Percentiles rank a stretch among this genome's conserved stretches.
These are phyloP conservation scores for Podiceps cristatus DNA, from an alignment of 2,113 vertebrate genomes.

Conservation along the genomic window DNA sequence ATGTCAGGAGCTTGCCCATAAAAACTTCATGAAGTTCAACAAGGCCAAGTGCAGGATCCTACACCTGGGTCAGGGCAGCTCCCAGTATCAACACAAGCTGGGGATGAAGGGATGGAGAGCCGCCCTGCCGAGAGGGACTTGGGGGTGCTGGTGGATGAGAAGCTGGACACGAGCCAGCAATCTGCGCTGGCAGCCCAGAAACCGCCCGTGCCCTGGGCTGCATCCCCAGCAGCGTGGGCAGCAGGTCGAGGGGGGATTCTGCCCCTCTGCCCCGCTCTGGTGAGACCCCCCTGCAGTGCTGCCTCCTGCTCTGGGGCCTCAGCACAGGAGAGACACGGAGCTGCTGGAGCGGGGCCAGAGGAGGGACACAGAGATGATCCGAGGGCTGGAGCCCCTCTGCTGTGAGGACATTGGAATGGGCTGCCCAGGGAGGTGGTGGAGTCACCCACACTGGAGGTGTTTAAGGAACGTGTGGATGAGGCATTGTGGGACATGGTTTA, in stretches of 20 bases:
- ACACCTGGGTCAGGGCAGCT: fast-evolving
- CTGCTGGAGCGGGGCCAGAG: neutral
- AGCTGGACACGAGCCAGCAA: fast-evolving
- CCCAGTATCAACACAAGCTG: neutral
- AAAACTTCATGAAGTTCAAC: neutral
- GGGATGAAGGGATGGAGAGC: neutral
- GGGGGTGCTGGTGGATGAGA: neutral
- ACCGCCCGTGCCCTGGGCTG: fast-evolving
- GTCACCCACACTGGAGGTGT: too few relatives aligned
- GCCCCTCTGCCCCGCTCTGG: fast-evolving
- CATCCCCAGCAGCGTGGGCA: neutral
- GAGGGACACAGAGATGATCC: neutral
- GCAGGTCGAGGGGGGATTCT: fast-evolving
- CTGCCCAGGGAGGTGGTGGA: too few relatives aligned
- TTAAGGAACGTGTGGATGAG: too few relatives aligned
- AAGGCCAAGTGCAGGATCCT: neutral
- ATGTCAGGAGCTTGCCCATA: neutral
- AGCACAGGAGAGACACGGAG: fast-evolving
- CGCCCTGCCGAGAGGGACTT: neutral
- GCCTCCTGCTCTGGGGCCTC: fast-evolving
- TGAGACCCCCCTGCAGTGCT: neutral
- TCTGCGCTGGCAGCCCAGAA: neutral
- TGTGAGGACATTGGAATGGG: too few relatives aligned
- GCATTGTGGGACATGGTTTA: too few relatives aligned
- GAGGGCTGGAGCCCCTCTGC: neutral